Evolutionary conservation across 1,140 invertebrate species (phyloP).

Genomic region (Teleopsis dalmanni): DNA sequence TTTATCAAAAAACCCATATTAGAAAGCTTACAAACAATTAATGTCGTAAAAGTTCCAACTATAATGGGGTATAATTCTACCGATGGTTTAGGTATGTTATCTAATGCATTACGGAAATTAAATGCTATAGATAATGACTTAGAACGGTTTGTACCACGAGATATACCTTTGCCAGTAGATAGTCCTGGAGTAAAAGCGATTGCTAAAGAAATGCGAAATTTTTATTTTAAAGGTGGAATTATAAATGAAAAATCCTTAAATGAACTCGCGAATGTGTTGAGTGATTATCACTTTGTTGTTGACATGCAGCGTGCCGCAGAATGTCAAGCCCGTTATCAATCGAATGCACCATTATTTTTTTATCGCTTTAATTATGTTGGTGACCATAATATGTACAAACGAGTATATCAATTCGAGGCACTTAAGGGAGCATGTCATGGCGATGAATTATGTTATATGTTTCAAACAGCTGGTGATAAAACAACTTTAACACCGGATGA

Average conservation of each 20-base stretch:
- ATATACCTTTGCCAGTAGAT: slow-evolving; percentile 2
- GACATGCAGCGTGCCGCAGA: slow-evolving; percentile 25
- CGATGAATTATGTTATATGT: slow-evolving; percentile 54
- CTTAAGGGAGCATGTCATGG: slow-evolving; percentile 51
- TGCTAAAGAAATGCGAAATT: slow-evolving; percentile 24
- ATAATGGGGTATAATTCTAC: slow-evolving; percentile 41
- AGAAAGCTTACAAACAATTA: slow-evolving; percentile 16
- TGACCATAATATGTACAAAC: slow-evolving; percentile 50
- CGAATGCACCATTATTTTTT: slow-evolving; percentile 28
- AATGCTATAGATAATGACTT: slow-evolving; percentile 25
- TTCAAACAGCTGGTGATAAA: slow-evolving; percentile 49
- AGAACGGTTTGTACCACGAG: slow-evolving; percentile 21
- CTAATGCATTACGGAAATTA: slow-evolving; percentile 19
- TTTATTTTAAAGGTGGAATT: slow-evolving; percentile 27
- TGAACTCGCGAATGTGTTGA: slow-evolving; percentile 25
- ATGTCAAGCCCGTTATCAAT: slow-evolving; percentile 25
- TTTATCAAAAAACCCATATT: slow-evolving; percentile 30
- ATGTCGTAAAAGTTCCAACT: slow-evolving; percentile 38
- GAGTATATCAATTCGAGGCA: slow-evolving; percentile 27
- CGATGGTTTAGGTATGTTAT: slow-evolving; percentile 37
- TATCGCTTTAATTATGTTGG: slow-evolving; percentile 50
- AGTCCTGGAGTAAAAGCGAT: slow-evolving; percentile 12
- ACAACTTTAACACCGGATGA: slow-evolving; percentile 31
- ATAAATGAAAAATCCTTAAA: slow-evolving; percentile 19
- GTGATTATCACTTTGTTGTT: slow-evolving; percentile 32